Percentiles rank a stretch among this genome's conserved stretches.
Evolutionary conservation across 37 sponge, comb jelly and placozoan species (phyloP).

Genomic region (Beroe ovata): DNA sequence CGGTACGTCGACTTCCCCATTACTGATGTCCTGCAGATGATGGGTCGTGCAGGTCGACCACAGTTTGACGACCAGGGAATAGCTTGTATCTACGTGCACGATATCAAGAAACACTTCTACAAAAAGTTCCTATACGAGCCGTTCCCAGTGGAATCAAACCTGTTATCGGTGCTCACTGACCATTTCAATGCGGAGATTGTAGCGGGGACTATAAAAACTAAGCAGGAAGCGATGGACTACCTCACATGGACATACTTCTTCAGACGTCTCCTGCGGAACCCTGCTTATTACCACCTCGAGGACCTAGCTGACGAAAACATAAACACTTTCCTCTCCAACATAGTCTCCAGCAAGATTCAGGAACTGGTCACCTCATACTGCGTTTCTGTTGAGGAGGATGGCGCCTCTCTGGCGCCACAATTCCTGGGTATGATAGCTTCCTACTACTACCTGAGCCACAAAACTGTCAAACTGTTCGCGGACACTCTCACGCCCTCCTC

Average conservation of each 20-base stretch:
- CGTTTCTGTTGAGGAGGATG: constrained; percentile 80
- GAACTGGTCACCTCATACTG: constrained; percentile 80
- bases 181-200: constrained; percentile 98
- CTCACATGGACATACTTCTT: constrained; percentile 99
- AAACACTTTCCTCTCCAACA: constrained; percentile 69
- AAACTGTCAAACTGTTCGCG: constrained; percentile 80
- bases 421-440: constrained; percentile 91
- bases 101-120: constrained; percentile 97
- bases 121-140: constrained; percentile 99
- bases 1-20: constrained; percentile 98
- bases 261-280: constrained; percentile 90
- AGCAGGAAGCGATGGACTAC: constrained; percentile 95
- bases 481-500: constrained; percentile 73
- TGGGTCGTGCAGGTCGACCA: constrained; percentile 98
- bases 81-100: constrained; percentile 92
- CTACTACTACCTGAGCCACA: constrained; percentile 94
- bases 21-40: constrained; percentile 99
- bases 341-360: constrained; percentile 35
- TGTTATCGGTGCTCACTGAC: constrained; percentile 86
- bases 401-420: constrained; percentile 70
- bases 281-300: constrained; percentile 72
- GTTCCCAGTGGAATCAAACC: constrained; percentile 95
- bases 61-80: constrained; percentile 96
- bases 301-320: constrained; percentile 68
- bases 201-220: constrained; percentile 87